Evolutionary conservation across 2,888 invertebrate species (phyloP), one percentile per base, ranked within the genome.

Genomic region (Meganola albula): DNA sequence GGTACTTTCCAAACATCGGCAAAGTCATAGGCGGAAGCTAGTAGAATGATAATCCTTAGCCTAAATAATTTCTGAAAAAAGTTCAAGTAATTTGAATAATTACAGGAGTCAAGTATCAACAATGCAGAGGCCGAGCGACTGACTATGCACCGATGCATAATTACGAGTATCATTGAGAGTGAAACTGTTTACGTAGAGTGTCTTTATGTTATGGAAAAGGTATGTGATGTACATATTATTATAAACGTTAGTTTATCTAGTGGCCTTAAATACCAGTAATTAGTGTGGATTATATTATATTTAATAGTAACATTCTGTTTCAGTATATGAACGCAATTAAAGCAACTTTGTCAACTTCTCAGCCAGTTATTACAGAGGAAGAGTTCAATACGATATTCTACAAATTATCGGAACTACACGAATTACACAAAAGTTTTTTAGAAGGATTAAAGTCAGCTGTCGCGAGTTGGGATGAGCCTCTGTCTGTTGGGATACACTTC

Each of bases 301-400:
- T n/a, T 8, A 21, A 22, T 12, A 67, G 10, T 1, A 22, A 9
- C 6, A 4, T 25, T 12, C n/a, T 14, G 4, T 48, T 46, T 3
- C 77, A 97, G 94, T 97, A 96, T 65, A 96, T 95, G 92, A 94
- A 95, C 66, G 95, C 95, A 10, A 92, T 97, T 53, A 93, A 95
- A 72, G 94, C 96, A 26, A 95, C 95, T 7, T 82, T 95, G 41
- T 91, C 91, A 26, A 94, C 95, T 34, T 95, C 96, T 6, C 95
- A 96, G 72, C 96, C 96, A 25, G 94, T 97, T 40, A 93, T 97
- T 61, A 91, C 93, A 1, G 91, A 93, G 63, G 93, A 94, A 44
- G 97, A 97, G 69, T 93, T 96, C 66, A 92, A 93, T 48, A 93
- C 93, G 4, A 97, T 97, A 69, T 97, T 97, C 78, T 96, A 94